Base-by-base conservation (phyloP, 2,888 invertebrate genomes). In the Andrena marginata region DNA sequence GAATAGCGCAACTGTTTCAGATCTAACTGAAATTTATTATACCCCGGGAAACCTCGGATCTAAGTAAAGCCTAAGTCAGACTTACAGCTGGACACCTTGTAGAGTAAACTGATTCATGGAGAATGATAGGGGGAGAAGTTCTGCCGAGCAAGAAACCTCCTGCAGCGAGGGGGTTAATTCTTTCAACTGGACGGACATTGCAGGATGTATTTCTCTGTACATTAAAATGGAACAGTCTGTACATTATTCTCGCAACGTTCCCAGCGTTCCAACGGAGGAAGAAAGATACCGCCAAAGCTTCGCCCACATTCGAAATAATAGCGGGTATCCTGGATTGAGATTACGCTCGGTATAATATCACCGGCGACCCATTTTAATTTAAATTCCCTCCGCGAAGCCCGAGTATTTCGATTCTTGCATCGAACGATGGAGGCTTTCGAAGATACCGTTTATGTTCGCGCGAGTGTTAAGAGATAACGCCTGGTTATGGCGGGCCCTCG, bases 391-490 rank as follows among this genome's bases (percentile, higher is more conserved):
- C 73, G 10, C 73, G 60, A 65, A 31, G 62, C 62, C 72, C 16
- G 13, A 73, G 65, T 69, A 79, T 79, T 69, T 81, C 80, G 80
- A 79, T 69, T 80, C 69, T 69, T 69, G 73, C 63, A 33, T 72
- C 56, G 68, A 74, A 79, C 80, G 80, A 79, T 81, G 75, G 75
- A 71, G 64, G 81, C 71, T 42, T 65, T n/a, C 51, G 54, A 48
- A 51, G 73, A 70, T 69, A 70, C 26, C 49, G 26, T 13, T 35
- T 31, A 71, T 80, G 84, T 84, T 85, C 88, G 87, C 63, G 77
- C 81, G 85, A 79, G 88, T 87, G 88, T 89, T 87, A 89, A 88
- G 83, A 89, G 89, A 89, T 89, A 89, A 86, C 85, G 67, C 60
- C 73, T 35, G 64, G 42, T 84, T 82, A 79, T 64, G 56, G 33